Evolutionary conservation across 1,140 invertebrate species (phyloP).

Genomic region (Diorhabda elongata): DNA sequence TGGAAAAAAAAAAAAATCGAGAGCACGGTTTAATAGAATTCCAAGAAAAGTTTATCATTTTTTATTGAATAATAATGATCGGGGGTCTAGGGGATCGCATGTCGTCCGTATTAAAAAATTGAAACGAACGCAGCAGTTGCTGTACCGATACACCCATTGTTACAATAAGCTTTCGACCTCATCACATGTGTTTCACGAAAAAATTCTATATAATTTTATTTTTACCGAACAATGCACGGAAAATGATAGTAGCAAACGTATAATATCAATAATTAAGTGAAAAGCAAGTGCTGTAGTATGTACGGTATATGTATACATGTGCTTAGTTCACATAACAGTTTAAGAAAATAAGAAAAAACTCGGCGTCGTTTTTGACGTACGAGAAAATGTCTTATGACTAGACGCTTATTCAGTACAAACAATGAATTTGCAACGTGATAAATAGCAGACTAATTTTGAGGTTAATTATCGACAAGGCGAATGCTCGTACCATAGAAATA

Average conservation of each 20-base stretch:
- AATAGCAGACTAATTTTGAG: too few species aligned
- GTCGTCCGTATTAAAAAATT: constrained; percentile 20
- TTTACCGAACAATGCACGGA: constrained; percentile 39
- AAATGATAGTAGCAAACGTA: constrained; percentile 37
- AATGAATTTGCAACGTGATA: too few species aligned
- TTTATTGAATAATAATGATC: neutral
- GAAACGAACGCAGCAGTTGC: constrained; percentile 22
- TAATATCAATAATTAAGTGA: constrained; percentile 41
- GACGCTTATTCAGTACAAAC: too few species aligned
- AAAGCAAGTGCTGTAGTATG: constrained; percentile 20
- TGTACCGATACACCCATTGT: constrained; percentile 24
- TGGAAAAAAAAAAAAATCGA: too few species aligned
- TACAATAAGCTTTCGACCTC: constrained; percentile 33
- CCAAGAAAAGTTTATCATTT: too few species aligned
- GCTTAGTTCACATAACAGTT: constrained; percentile 35
- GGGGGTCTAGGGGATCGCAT: constrained; percentile 10
- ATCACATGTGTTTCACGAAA: constrained; percentile 39
- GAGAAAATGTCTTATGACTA: too few species aligned
- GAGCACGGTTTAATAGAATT: too few species aligned
- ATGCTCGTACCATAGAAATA: too few species aligned
- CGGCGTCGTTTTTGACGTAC: too few species aligned
- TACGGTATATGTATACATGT: constrained; percentile 39
- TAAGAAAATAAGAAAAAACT: too few species aligned
- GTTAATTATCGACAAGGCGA: too few species aligned
- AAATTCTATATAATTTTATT: constrained; percentile 40